Conservation (phyloP, 2,888 invertebrate genomes). For the Ephialtes manifestator region DNA sequence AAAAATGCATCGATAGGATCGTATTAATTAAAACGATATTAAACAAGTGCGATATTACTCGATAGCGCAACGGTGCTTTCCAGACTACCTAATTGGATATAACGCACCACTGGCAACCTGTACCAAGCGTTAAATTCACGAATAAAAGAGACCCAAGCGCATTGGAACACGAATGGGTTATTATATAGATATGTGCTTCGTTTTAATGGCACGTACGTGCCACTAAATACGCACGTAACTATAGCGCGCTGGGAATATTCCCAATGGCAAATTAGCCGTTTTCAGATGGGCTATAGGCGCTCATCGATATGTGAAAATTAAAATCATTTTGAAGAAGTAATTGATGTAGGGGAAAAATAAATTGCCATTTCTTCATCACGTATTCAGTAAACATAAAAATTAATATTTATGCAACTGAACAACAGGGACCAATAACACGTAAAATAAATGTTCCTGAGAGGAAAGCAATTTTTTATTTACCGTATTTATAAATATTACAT, state of each 20-base stretch:
- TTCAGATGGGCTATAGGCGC: neutral
- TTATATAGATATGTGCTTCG: conserved; percentile 9
- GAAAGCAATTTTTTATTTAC: too few relatives aligned
- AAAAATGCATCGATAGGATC: conserved; percentile 22
- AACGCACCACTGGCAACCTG: conserved; percentile 9
- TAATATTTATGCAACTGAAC: too few relatives aligned
- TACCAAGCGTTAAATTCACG: conserved; percentile 35
- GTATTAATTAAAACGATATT: conserved; percentile 56
- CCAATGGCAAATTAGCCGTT: conserved; percentile 11
- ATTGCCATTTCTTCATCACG: too few relatives aligned
- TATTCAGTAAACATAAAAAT: too few relatives aligned
- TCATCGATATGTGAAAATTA: neutral
- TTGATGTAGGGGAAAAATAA: too few relatives aligned
- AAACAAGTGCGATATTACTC: conserved; percentile 33
- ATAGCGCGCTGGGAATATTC: conserved; percentile 2
- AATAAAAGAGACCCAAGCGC: conserved; percentile 42
- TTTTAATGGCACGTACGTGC: conserved; percentile 24
- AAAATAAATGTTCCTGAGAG: too few relatives aligned
- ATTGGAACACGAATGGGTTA: conserved; percentile 3
- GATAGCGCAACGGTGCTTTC: conserved; percentile 49
- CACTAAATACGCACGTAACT: conserved; percentile 2
- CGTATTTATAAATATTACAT: too few relatives aligned
- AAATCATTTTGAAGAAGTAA: neutral
- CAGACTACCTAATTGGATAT: conserved; percentile 43
- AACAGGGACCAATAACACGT: too few relatives aligned